phyloP scores from a whole-genome alignment of 1,140 invertebrate genomes.

The Platorchestia sp. region DNA sequence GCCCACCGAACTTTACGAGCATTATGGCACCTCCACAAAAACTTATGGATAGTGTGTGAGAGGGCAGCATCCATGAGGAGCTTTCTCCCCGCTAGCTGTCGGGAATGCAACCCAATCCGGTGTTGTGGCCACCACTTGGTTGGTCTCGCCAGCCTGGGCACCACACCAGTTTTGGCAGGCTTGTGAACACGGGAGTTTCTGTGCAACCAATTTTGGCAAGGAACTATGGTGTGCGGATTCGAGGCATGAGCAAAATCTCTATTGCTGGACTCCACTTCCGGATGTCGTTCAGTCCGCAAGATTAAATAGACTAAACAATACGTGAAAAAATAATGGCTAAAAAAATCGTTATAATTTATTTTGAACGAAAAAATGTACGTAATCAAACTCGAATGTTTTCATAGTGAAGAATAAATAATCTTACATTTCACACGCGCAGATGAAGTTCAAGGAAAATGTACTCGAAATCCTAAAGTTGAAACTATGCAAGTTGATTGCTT shows the following conservation, averaged over 20 bases:
- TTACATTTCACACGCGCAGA: too few relatives aligned
- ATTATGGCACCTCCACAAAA: background rate
- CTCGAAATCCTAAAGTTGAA: too few relatives aligned
- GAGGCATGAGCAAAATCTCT: background rate
- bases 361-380: too few relatives aligned
- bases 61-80: background rate
- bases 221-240: background rate
- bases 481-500: too few relatives aligned
- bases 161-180: background rate
- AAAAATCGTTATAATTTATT: background rate
- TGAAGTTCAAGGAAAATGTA: too few relatives aligned
- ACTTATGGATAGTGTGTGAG: background rate
- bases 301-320: too few relatives aligned
- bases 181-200: background rate
- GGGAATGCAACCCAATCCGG: constrained; percentile 4
- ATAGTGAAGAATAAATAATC: too few relatives aligned
- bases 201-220: background rate
- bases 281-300: background rate
- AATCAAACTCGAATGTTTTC: too few relatives aligned
- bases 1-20: background rate
- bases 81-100: background rate
- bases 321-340: too few relatives aligned
- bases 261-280: background rate
- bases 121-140: background rate
- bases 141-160: background rate